Evolutionary conservation across 2,113 vertebrate species (phyloP).

Genomic region (Oncorhynchus keta): DNA sequence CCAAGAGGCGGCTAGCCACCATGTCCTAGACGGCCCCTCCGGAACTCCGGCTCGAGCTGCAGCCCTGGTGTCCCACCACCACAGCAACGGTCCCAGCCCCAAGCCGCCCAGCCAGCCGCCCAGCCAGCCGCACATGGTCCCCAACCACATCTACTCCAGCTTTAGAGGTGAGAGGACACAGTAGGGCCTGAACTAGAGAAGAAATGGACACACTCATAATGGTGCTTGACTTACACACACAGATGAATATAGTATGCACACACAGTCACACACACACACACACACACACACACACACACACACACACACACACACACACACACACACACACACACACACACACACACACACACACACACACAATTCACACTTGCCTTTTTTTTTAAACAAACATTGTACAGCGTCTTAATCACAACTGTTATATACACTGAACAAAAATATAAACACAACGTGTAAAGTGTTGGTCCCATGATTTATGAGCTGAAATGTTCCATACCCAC

Average conservation of each 20-base stretch:
- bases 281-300: neutral
- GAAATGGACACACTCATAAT: neutral
- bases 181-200: no score
- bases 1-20: neutral
- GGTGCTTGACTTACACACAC: no score
- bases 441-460: neutral
- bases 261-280: no score
- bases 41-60: neutral
- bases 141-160: slow-evolving; percentile 7
- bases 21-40: neutral
- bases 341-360: neutral
- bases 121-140: neutral
- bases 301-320: neutral
- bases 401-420: neutral
- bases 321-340: neutral
- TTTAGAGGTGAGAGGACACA: slow-evolving; percentile 43
- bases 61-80: slow-evolving; percentile 2
- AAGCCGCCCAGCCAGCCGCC: neutral
- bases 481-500: no score
- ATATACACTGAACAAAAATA: neutral
- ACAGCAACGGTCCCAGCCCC: neutral
- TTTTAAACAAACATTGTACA: no score
- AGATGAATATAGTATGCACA: no score
- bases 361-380: neutral
- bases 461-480: neutral